Base-by-base conservation (phyloP, 2,113 vertebrate genomes). In the Delphinus delphis region DNA sequence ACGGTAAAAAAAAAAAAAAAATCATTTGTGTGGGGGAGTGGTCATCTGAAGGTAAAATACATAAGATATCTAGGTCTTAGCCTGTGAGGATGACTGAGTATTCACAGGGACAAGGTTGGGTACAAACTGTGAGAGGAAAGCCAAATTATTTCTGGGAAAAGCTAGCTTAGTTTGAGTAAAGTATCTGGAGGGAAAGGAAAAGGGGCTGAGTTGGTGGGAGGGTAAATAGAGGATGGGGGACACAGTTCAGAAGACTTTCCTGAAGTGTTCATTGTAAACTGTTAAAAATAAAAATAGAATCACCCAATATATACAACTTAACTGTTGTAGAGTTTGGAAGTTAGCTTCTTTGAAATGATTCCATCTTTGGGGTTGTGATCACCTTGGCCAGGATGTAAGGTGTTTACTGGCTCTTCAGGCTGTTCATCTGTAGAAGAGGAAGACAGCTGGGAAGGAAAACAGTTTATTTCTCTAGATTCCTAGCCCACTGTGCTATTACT, bases 1-100 rank as follows among this genome's bases (percentile, higher is more conserved):
- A 99, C 99, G 70, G 99, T 99, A 98, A 98, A 97, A 63, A n/a
- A 33, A n/a, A 67, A 80, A n/a, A 36, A 58, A 58, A 58, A 21
- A 26, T 38, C 77, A 15, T 58, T 80, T 41, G 38, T 26, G 0
- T 31, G 33, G 68, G 77, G 11, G 20, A 5, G 36, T 4, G 47
- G 25, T 50, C 36, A 41, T 63, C 44, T 62, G n/a, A 38, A 63
- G 18, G 44, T 36, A 44, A 77, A 41, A 47, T 55, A 25, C n/a
- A 38, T 44, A 87, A 90, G 65, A 85, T 76, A 58, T 2, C 3
- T 76, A 23, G 58, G 28, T 58, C 60, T 90, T 94, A 82, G 33
- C 55, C 33, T 94, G 7, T 83, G 74, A 53, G 25, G 44, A 6
- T 70, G 79, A 63, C 15, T 77, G 84, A 92, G n/a, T 88, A 21